Evolutionary conservation across 2,113 vertebrate species (phyloP).

Genomic region (Leptodactylus fuscus): DNA sequence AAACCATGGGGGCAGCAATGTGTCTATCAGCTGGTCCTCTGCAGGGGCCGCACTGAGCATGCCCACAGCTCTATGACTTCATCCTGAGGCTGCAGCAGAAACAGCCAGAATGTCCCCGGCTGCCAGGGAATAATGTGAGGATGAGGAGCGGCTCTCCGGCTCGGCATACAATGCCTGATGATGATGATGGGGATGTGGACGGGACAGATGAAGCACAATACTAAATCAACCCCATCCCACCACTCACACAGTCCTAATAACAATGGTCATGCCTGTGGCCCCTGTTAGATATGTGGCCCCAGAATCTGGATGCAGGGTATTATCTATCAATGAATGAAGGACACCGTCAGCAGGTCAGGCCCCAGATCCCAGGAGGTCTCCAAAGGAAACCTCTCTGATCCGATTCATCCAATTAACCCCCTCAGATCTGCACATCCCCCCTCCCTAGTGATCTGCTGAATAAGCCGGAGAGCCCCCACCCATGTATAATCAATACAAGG

Average conservation of each 20-base stretch:
- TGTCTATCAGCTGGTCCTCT: slow-evolving; percentile 67
- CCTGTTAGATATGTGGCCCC: background rate
- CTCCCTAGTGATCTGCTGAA: background rate
- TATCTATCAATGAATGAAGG: background rate
- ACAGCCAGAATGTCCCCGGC: slow-evolving; percentile 26
- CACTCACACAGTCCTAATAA: background rate
- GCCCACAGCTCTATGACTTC: slow-evolving; percentile 76
- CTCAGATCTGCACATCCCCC: background rate
- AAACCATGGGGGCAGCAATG: background rate
- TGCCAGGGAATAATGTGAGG: background rate
- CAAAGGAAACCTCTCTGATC: background rate
- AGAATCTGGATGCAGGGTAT: background rate
- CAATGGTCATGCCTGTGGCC: background rate
- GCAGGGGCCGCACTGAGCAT: slow-evolving; percentile 69
- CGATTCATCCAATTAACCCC: background rate
- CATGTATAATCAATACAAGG: background rate
- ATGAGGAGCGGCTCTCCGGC: background rate
- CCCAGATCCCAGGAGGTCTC: background rate
- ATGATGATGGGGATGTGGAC: background rate
- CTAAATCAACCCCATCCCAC: background rate
- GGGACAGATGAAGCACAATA: background rate
- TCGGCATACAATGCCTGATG: background rate
- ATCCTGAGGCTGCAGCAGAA: slow-evolving; percentile 64
- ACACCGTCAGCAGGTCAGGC: background rate
- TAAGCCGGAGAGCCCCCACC: background rate